Base-by-base conservation (phyloP, 2,113 vertebrate genomes). In the Xiphophorus maculatus region DNA sequence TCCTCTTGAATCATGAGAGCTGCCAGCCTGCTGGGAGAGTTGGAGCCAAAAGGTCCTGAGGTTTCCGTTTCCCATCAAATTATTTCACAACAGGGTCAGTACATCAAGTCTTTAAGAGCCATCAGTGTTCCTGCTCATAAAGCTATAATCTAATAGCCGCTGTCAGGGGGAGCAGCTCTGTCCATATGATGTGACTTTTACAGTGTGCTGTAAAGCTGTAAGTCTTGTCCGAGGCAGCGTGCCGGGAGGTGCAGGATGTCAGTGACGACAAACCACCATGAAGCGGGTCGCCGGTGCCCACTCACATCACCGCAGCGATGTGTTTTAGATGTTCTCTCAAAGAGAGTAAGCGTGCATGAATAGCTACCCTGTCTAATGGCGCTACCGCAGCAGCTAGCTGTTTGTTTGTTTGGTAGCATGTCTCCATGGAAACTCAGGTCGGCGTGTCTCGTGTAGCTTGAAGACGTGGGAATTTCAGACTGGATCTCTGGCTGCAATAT, bases 1-100 rank as follows among this genome's bases (percentile, higher is more conserved):
- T 91, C 85, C 64, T 89, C 69, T 82, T 84, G 77, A 85, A 86
- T 89, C 77, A 88, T 61, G 68, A 33, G 51, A 83, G 81, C 82
- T 84, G 85, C 84, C 77, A 63, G 79, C 73, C 71, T 66, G 76
- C 71, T 66, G 75, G 73, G 83, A 84, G 54, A 85, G 67, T 37
- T 81, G 91, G 87, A 92, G 91, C 89, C 91, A 84, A 54, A 28
- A 78, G 79, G 83, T 90, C 89, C 76, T 40, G 83, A 83, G 80
- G 86, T 83, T 88, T 89, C 72, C 83, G 70, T 72, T 48, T 73
- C 62, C 58, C 73, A 68, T 77, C 82, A 69, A 85, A 65, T 85
- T 42, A 72, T 71, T 82, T 88, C 71, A 66, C 77, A 63, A 83
- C 77, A 51, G 4, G 71, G 66, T 63, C 64, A 64, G 74, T 62